A percentile compares a stretch with the other conserved stretches of the same genome.
These are phyloP conservation scores for Pyrocephalus nanus DNA, from an alignment of 2,797 vertebrate genomes.

Conservation along the genomic window DNA sequence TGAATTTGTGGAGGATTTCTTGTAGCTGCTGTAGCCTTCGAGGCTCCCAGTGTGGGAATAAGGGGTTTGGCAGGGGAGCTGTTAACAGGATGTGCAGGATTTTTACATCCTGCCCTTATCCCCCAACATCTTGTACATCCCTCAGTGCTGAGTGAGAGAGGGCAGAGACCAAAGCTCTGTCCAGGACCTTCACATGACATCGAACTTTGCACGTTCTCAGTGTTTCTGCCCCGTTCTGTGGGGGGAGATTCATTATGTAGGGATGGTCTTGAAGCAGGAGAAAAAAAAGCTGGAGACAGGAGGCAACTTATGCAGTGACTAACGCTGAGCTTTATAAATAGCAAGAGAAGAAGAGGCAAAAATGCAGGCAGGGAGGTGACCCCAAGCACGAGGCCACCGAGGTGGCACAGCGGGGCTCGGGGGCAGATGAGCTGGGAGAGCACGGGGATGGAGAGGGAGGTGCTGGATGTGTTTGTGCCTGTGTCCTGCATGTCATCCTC, in stretches of 20 bases:
- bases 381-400: rapidly evolving
- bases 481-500: background rate
- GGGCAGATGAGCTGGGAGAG: background rate
- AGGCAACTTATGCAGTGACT: background rate
- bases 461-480: background rate
- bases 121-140: background rate
- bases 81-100: background rate
- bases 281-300: background rate
- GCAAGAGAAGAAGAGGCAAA: background rate
- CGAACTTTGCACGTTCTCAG: rapidly evolving
- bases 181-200: background rate
- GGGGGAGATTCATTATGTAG: background rate
- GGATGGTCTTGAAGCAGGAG: background rate
- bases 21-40: background rate
- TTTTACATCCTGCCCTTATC: background rate
- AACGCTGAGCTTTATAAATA: background rate
- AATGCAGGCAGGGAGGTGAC: background rate
- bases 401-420: background rate
- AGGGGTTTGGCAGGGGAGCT: background rate
- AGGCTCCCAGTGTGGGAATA: background rate
- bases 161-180: background rate
- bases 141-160: background rate
- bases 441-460: rapidly evolving
- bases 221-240: background rate
- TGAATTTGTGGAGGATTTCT: background rate